Conservation (phyloP, 2,888 invertebrate genomes). For the Siphonodentalium dalli region DNA sequence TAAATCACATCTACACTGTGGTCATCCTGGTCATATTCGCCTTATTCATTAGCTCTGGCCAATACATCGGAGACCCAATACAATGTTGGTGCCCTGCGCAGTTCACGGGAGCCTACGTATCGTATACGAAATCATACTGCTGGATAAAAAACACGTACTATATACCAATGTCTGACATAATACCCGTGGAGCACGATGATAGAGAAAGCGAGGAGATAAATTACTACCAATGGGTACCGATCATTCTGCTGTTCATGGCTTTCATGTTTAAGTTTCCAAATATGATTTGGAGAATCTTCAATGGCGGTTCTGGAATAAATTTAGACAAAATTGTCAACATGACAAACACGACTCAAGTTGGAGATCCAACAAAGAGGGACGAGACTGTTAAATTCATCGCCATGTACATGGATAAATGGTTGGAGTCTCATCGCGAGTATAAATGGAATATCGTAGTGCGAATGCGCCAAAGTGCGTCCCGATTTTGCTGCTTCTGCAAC, state of each 20-base stretch:
- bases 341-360: slow-evolving; percentile 46
- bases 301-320: slow-evolving; percentile 51
- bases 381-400: slow-evolving; percentile 48
- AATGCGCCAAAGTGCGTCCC: slow-evolving; percentile 43
- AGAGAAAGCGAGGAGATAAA: slow-evolving; percentile 48
- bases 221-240: slow-evolving; percentile 64
- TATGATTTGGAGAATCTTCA: slow-evolving; percentile 66
- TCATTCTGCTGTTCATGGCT: slow-evolving; percentile 67
- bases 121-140: slow-evolving; percentile 54
- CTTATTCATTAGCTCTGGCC: slow-evolving; percentile 51
- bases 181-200: slow-evolving; percentile 41
- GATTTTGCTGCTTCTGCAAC: slow-evolving; percentile 48
- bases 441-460: slow-evolving; percentile 47
- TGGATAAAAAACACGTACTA: slow-evolving; percentile 60
- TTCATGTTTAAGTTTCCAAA: slow-evolving; percentile 67
- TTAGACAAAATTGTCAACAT: slow-evolving; percentile 51
- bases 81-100: slow-evolving; percentile 57
- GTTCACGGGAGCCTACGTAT: slow-evolving; percentile 50
- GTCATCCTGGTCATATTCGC: slow-evolving; percentile 54
- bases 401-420: slow-evolving; percentile 50
- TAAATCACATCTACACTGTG: slow-evolving; percentile 53
- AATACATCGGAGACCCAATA: slow-evolving; percentile 56
- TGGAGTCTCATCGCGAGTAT: slow-evolving; percentile 50
- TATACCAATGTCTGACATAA: slow-evolving; percentile 51
- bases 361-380: slow-evolving; percentile 41